Percentiles rank a stretch among this genome's conserved stretches.
Conservation (phyloP, 2,113 vertebrate species). For the Raja brachyura region DNA sequence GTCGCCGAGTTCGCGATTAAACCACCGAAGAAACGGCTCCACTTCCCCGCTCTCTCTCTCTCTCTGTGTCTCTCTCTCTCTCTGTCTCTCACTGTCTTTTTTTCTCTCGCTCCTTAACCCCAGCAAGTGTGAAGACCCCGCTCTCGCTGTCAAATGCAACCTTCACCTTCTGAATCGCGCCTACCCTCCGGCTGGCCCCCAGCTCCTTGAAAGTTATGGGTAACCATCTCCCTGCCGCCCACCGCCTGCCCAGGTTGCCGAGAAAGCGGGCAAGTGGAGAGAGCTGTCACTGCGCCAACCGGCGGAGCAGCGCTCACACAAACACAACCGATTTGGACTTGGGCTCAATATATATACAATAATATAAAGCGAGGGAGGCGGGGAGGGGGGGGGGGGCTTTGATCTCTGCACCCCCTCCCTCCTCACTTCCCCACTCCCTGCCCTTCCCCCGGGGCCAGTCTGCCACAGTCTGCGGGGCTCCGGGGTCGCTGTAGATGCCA, state of each 20-base stretch:
- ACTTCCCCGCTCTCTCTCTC: no score
- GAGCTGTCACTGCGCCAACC: background rate
- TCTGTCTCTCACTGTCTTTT: no score
- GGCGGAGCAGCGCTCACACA: background rate
- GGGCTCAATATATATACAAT: background rate
- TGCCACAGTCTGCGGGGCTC: background rate
- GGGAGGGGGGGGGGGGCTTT: background rate
- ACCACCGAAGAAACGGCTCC: no score
- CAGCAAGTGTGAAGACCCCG: background rate
- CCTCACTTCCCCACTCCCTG: background rate
- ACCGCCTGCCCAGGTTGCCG: background rate
- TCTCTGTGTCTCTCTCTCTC: no score
- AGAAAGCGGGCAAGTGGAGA: background rate
- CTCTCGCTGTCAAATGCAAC: background rate
- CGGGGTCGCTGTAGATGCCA: background rate
- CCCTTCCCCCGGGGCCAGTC: background rate
- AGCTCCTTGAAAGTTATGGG: background rate
- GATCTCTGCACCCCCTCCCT: background rate
- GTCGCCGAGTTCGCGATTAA: background rate
- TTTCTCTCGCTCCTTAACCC: background rate
- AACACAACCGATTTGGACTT: no score
- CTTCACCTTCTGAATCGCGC: background rate
- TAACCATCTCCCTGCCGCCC: background rate
- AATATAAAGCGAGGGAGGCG: background rate
- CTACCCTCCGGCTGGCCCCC: background rate